phyloP scores from a whole-genome alignment of 2,888 invertebrate genomes.

The Prosopocoilus inquinatus region DNA sequence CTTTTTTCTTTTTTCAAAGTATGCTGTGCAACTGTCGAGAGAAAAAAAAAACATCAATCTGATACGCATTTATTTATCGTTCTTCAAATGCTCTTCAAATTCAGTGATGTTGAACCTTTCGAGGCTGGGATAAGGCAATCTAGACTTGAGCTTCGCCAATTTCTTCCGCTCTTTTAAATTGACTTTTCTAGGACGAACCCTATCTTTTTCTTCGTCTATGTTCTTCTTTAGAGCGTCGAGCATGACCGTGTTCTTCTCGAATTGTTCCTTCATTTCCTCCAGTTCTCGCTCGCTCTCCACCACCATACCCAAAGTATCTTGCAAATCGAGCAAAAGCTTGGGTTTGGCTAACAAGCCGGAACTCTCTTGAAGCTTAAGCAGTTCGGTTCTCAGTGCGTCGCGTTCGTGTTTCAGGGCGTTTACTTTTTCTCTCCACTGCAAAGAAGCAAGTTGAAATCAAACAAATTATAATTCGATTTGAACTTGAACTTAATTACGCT shows the following conservation, averaged over 20 bases:
- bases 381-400: constrained; percentile 49
- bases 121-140: background rate
- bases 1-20: too few relatives aligned
- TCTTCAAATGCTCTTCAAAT: background rate
- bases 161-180: constrained; percentile 11
- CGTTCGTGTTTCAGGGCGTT: constrained; percentile 46
- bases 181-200: constrained; percentile 18
- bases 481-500: constrained; percentile 20
- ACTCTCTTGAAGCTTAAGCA: constrained; percentile 47
- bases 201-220: constrained; percentile 23
- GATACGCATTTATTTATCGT: too few relatives aligned
- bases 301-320: constrained; percentile 42
- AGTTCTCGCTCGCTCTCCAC: constrained; percentile 36
- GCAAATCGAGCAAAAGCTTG: constrained; percentile 52
- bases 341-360: constrained; percentile 55
- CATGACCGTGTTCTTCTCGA: constrained; percentile 24
- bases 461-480: background rate
- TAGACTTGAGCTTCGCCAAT: constrained; percentile 2
- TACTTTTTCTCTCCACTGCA: constrained; percentile 42
- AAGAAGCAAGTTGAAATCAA: background rate
- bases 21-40: too few relatives aligned
- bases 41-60: too few relatives aligned
- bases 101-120: background rate
- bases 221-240: constrained; percentile 26
- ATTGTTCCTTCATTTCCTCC: constrained; percentile 21